These are phyloP conservation scores for Philotrypesis tridentata DNA, from an alignment of 1,140 invertebrate genomes.

Conservation along the genomic window DNA sequence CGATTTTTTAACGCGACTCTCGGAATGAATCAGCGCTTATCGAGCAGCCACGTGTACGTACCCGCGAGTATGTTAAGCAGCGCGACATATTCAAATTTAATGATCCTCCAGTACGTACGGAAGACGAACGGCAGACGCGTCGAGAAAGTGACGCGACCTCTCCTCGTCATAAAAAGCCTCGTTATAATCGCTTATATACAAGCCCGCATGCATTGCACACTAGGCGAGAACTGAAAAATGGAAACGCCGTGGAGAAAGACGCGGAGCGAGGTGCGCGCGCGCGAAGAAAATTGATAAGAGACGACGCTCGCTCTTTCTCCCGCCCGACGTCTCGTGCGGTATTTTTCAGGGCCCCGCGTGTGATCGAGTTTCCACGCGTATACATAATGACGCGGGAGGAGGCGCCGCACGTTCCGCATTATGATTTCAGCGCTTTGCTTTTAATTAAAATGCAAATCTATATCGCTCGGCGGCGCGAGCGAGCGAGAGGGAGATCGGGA, in stretches of 20 bases:
- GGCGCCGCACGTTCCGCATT: constrained; percentile 74
- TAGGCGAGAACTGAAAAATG: constrained; percentile 18
- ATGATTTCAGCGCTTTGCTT: constrained; percentile 78
- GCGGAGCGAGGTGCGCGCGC: not conserved
- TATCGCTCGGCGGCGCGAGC: constrained; percentile 63
- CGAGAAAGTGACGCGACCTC: not conserved
- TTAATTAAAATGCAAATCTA: constrained; percentile 81
- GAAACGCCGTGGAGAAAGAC: not conserved
- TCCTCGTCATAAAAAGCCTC: not conserved
- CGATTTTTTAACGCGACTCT: no score
- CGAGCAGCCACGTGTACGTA: no score
- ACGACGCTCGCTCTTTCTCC: no score
- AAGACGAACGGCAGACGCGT: not conserved
- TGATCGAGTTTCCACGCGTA: constrained; percentile 49
- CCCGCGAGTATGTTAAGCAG: not conserved
- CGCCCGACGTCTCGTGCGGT: constrained; percentile 15
- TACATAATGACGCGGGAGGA: constrained; percentile 61
- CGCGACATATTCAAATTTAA: not conserved
- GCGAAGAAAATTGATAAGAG: constrained; percentile 42
- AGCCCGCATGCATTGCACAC: not conserved
- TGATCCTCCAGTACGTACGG: not conserved
- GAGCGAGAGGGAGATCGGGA: constrained; percentile 70
- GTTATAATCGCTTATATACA: not conserved
- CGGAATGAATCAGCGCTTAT: no score
- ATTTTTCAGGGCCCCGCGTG: constrained; percentile 4